A percentile compares a stretch with the other conserved stretches of the same genome.
Evolutionary conservation across 1,140 invertebrate species (phyloP).

Genomic region (Atta cephalotes): DNA sequence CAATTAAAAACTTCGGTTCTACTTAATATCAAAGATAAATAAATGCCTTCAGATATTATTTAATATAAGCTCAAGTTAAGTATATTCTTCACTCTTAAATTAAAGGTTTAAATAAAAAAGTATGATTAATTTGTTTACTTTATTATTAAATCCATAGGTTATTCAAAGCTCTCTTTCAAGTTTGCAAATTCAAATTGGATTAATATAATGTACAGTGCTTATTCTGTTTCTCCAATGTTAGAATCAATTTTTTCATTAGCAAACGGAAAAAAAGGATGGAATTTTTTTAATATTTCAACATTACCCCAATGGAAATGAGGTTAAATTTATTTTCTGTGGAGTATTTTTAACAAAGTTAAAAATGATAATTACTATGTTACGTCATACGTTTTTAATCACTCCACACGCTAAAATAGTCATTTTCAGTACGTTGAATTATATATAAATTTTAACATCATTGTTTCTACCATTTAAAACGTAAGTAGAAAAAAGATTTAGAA

Average conservation of each 20-base stretch:
- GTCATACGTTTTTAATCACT: not conserved
- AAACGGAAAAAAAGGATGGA: not conserved
- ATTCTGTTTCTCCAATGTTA: not conserved
- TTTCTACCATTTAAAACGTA: not conserved
- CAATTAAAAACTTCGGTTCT: not conserved
- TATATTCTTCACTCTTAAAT: not conserved
- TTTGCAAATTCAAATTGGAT: not conserved
- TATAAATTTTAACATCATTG: not conserved
- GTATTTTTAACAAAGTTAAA: slow-evolving; percentile 17
- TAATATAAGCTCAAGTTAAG: not conserved
- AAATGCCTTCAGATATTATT: not conserved
- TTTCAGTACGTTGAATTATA: not conserved
- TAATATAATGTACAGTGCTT: not conserved
- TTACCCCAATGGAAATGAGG: not conserved
- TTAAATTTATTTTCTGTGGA: not conserved
- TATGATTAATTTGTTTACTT: not conserved
- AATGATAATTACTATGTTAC: slow-evolving; percentile 4
- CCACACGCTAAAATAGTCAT: not conserved
- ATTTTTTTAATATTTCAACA: slow-evolving; percentile 10
- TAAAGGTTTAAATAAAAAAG: not conserved
- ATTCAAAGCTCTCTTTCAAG: not conserved
- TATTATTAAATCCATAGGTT: not conserved
- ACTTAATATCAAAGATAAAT: not conserved
- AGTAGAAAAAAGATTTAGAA: not conserved
- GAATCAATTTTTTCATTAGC: not conserved